A percentile compares a stretch with the other conserved stretches of the same genome.
These are phyloP conservation scores for Drosophila atripex DNA, from an alignment of 2,888 invertebrate species.

Conservation along the genomic window DNA sequence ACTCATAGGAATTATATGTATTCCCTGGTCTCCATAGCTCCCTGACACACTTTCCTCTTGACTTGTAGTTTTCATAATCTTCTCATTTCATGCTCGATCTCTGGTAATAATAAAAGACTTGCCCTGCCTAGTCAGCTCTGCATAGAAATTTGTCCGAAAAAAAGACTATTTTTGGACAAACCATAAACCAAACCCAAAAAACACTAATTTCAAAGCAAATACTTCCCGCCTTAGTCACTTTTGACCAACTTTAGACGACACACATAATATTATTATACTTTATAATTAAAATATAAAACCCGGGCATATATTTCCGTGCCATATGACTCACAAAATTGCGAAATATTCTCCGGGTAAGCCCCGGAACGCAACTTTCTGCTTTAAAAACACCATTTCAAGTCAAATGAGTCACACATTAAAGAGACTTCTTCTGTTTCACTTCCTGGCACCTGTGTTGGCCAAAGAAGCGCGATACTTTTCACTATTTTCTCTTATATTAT, in stretches of 20 bases:
- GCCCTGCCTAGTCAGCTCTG: conserved; percentile 13
- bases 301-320: conserved; percentile 33
- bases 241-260: conserved; percentile 36
- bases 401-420: conserved; percentile 40
- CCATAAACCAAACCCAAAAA: conserved; percentile 6
- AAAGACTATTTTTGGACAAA: not conserved
- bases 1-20: no score
- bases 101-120: conserved; percentile 1
- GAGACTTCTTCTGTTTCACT: not conserved
- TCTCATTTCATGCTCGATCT: conserved; percentile 3
- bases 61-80: conserved; percentile 2
- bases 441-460: not conserved
- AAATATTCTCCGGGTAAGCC: conserved; percentile 6
- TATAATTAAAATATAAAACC: conserved; percentile 42
- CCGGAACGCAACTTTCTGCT: conserved; percentile 25
- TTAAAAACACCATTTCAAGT: conserved; percentile 37
- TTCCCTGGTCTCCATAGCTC: no score
- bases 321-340: conserved; percentile 34
- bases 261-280: conserved; percentile 49
- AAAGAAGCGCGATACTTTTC: not conserved
- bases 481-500: conserved; percentile 2
- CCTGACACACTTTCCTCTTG: not conserved
- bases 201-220: not conserved
- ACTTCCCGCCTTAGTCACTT: conserved; percentile 40
- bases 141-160: not conserved